Percentiles rank a stretch among this genome's conserved stretches.
phyloP scores from a whole-genome alignment of 1,140 invertebrate species.

The Caligus rogercresseyi region DNA sequence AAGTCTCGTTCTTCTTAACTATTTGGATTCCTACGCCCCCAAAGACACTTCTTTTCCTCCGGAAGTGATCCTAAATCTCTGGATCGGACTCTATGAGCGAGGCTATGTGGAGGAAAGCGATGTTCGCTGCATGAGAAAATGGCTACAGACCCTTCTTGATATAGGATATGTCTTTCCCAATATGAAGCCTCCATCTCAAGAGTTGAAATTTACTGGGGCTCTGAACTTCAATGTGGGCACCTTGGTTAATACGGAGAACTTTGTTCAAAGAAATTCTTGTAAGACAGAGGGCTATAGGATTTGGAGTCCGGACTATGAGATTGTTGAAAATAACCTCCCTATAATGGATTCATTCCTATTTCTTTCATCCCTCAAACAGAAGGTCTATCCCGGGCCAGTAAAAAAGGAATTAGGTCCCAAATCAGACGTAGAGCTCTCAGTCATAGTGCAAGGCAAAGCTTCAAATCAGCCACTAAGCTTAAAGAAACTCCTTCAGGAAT shows the following conservation, averaged over 20 bases:
- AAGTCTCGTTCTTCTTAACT: background rate
- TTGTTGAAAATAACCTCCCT: background rate
- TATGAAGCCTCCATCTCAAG: background rate
- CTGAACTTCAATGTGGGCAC: too few relatives aligned
- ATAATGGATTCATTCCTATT: background rate
- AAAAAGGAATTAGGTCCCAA: too few relatives aligned
- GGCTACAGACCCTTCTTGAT: background rate
- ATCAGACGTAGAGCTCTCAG: too few relatives aligned
- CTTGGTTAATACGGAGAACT: too few relatives aligned
- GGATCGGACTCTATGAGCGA: background rate
- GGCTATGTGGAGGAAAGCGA: conserved; percentile 5
- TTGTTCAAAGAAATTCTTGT: too few relatives aligned
- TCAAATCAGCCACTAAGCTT: too few relatives aligned
- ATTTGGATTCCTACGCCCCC: background rate
- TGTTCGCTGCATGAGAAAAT: background rate
- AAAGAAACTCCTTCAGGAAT: too few relatives aligned
- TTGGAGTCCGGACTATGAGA: background rate
- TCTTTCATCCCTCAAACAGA: background rate
- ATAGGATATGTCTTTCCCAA: conserved; percentile 8
- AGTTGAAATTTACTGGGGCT: too few relatives aligned
- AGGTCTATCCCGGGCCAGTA: background rate
- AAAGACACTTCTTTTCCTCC: background rate
- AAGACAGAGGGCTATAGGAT: too few relatives aligned
- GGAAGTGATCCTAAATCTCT: background rate
- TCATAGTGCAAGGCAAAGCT: too few relatives aligned